These are phyloP conservation scores for Bombylius major DNA, from an alignment of 2,888 invertebrate species.

Conservation along the genomic window DNA sequence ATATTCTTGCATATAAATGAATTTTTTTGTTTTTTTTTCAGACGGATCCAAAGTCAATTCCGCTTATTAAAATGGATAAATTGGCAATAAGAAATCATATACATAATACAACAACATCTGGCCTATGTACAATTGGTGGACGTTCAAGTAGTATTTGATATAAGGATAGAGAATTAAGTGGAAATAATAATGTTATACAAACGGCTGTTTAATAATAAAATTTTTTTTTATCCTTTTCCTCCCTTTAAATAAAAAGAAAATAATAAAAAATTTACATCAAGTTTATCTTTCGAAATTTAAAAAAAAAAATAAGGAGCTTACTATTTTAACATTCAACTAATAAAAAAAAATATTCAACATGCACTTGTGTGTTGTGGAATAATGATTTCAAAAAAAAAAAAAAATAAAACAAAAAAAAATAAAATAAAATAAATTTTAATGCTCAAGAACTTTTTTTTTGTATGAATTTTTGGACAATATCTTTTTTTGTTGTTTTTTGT, in stretches of 20 bases:
- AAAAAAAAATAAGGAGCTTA: background rate
- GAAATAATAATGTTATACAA: conserved; percentile 7
- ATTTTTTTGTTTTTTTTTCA: conserved; percentile 2
- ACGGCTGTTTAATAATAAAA: conserved; percentile 15
- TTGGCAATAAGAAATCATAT: conserved; percentile 24
- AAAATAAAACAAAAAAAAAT: no score
- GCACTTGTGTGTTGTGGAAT: background rate
- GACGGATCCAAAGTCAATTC: conserved; percentile 23
- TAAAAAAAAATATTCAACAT: background rate
- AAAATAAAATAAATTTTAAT: no score
- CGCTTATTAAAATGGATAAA: conserved; percentile 24
- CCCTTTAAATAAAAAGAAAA: no score
- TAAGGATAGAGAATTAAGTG: conserved; percentile 3
- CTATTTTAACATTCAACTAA: background rate
- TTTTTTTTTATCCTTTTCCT: background rate
- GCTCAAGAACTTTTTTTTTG: no score
- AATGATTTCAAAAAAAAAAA: background rate
- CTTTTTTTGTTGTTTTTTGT: no score
- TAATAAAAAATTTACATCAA: background rate
- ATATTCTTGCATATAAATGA: background rate
- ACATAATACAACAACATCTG: conserved; percentile 33
- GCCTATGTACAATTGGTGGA: conserved; percentile 29
- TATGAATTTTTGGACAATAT: no score
- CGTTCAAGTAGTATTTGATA: conserved; percentile 33
- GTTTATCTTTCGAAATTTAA: background rate